These are phyloP conservation scores for Penaeus monodon DNA, from an alignment of 2,888 invertebrate genomes.

Conservation along the genomic window DNA sequence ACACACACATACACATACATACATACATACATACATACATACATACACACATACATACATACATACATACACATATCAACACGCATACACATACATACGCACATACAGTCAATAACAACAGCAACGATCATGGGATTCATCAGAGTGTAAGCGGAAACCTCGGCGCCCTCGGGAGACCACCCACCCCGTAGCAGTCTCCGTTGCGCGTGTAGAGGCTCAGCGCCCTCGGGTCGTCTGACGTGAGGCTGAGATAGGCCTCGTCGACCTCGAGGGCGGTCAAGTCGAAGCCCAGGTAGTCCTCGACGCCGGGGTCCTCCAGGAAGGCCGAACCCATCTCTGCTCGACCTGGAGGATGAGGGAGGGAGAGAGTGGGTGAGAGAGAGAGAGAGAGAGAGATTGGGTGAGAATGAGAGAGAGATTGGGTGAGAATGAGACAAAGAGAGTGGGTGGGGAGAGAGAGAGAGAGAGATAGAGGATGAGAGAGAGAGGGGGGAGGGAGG, in stretches of 20 bases:
- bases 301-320: conserved; percentile 52
- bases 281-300: conserved; percentile 46
- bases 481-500: neutral
- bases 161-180: neutral
- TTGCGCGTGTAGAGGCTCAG: conserved; percentile 39
- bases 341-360: neutral
- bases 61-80: neutral
- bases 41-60: neutral
- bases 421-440: neutral
- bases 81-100: neutral
- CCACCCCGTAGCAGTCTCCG: conserved; percentile 49
- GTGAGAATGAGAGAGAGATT: neutral
- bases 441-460: neutral
- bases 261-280: conserved; percentile 54
- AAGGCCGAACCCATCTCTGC: conserved; percentile 28
- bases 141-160: neutral
- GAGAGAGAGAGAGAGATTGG: no score
- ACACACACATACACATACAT: neutral
- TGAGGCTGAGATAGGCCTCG: conserved; percentile 56
- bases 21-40: neutral
- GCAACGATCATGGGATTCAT: neutral
- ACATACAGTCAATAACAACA: neutral
- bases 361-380: neutral
- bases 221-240: neutral
- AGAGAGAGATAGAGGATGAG: neutral